Evolutionary conservation across 2,797 vertebrate species (phyloP).

Genomic region (Ceyx erithaca): DNA sequence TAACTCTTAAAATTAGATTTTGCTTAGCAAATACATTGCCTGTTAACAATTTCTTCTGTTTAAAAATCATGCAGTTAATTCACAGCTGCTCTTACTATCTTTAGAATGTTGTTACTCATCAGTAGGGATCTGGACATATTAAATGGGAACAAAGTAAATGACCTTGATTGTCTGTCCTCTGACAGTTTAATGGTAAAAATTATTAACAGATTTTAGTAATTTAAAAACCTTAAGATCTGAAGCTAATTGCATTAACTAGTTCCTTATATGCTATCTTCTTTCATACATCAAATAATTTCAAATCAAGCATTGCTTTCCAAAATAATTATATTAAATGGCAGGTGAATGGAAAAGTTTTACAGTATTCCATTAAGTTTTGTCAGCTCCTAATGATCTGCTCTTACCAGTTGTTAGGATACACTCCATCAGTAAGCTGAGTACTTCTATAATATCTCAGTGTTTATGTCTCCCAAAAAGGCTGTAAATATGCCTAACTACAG

Average conservation of each 20-base stretch:
- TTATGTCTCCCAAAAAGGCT: neutral
- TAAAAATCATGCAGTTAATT: neutral
- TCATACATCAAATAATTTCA: neutral
- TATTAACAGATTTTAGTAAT: neutral
- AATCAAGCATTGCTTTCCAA: neutral
- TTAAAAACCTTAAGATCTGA: neutral
- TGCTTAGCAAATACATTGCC: neutral
- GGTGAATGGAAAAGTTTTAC: neutral
- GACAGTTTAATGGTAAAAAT: neutral
- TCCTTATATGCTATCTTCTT: neutral
- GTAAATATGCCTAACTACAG: neutral
- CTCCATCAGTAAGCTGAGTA: neutral
- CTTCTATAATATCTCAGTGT: neutral
- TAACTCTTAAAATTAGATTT: neutral
- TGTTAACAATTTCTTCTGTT: constrained; percentile 19
- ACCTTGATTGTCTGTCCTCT: neutral
- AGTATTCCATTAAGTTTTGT: neutral
- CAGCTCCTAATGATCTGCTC: neutral
- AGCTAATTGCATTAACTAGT: neutral
- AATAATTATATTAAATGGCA: neutral
- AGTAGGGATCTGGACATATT: neutral
- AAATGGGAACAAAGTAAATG: neutral
- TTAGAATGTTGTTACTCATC: neutral
- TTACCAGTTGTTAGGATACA: neutral
- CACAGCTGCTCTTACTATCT: neutral